phyloP scores from a whole-genome alignment of 2,888 invertebrate species.

The Neoascia interrupta region DNA sequence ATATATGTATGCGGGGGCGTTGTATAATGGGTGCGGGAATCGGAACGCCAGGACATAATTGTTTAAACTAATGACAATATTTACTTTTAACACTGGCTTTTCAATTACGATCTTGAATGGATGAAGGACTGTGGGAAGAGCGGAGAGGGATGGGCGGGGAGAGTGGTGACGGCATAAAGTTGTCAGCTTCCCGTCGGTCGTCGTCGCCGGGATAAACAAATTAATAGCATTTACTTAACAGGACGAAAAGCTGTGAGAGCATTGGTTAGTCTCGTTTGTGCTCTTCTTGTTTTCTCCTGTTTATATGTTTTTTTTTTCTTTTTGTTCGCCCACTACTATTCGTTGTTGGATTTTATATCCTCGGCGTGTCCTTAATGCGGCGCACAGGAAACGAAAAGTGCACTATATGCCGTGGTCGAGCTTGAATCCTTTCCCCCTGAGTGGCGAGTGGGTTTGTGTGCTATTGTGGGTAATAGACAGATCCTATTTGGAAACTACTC shows the following conservation, averaged over 20 bases:
- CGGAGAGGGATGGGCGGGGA: not conserved
- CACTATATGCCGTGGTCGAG: not conserved
- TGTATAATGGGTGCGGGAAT: conserved; percentile 28
- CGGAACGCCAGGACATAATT: conserved; percentile 62
- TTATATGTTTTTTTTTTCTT: conserved; percentile 4
- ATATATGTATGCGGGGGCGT: not conserved
- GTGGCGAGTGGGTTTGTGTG: not conserved
- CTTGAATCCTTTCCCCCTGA: not conserved
- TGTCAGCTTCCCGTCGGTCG: conserved; percentile 5
- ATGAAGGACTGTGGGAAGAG: conserved; percentile 20
- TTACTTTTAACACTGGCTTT: conserved; percentile 67
- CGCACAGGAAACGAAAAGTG: not conserved
- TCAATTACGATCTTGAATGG: conserved; percentile 60
- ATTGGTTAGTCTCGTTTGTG: conserved; percentile 2
- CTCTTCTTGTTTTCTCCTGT: conserved; percentile 24
- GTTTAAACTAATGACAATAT: conserved; percentile 69
- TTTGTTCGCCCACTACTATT: not conserved
- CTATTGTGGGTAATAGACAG: conserved; percentile 31
- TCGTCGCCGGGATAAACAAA: conserved; percentile 49
- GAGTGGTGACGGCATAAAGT: conserved; percentile 15
- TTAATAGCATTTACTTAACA: conserved; percentile 65
- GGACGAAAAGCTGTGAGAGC: conserved; percentile 50
- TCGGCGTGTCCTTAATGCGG: conserved; percentile 14
- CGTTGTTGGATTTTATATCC: not conserved
- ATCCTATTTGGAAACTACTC: conserved; percentile 53